phyloP scores from a whole-genome alignment of 2,113 vertebrate genomes.

The Drymodes brunneopygia region DNA sequence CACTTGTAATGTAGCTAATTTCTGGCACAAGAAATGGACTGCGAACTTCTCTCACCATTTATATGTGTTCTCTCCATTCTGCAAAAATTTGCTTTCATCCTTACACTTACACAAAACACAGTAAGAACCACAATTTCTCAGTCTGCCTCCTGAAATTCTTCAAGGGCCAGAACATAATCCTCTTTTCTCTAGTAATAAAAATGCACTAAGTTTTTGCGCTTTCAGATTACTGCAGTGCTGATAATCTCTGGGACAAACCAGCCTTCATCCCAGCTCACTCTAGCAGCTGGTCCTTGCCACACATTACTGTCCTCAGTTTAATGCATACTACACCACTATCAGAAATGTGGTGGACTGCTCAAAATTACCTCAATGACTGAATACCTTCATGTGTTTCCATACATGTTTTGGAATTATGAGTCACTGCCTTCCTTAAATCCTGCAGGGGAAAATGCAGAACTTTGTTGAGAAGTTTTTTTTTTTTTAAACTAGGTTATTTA shows the following conservation, averaged over 20 bases:
- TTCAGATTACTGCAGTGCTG: not conserved
- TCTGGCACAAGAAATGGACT: not conserved
- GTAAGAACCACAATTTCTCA: not conserved
- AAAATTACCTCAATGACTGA: not conserved
- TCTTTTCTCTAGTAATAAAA: not conserved
- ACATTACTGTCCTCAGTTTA: not conserved
- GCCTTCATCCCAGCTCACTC: not conserved
- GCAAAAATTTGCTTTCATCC: not conserved
- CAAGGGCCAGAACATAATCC: not conserved
- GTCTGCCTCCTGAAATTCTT: not conserved
- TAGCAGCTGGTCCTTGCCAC: not conserved
- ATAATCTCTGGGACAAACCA: not conserved
- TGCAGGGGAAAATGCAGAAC: not conserved
- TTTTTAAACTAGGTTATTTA: not conserved
- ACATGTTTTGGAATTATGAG: not conserved
- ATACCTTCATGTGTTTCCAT: not conserved
- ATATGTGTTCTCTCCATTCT: not conserved
- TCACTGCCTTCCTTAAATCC: not conserved
- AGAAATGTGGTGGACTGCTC: not conserved
- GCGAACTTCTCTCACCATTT: not conserved
- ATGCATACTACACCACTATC: not conserved
- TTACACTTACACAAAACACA: not conserved
- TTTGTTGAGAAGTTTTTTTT: not conserved
- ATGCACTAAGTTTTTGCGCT: not conserved
- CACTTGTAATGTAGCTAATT: not conserved